A percentile compares a stretch with the other conserved stretches of the same genome.
Conservation (phyloP, 1,140 invertebrate genomes). For the Dufourea novaeangliae region DNA sequence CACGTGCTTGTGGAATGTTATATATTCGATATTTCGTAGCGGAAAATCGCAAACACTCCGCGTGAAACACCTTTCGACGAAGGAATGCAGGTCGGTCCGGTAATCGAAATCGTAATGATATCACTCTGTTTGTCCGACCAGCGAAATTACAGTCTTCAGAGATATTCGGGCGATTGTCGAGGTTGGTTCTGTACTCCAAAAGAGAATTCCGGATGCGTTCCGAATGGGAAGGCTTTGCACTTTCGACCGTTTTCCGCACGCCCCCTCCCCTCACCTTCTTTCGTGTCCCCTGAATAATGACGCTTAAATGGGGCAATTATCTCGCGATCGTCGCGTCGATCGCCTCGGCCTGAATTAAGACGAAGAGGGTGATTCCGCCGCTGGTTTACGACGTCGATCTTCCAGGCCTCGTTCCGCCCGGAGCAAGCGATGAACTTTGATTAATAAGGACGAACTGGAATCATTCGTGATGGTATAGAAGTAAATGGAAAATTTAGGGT, state of each 20-base stretch:
- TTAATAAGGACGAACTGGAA: not conserved
- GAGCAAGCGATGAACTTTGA: not conserved
- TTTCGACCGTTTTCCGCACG: not conserved
- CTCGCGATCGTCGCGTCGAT: slow-evolving; percentile 1
- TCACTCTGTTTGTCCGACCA: too few species aligned
- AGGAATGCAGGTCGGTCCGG: not conserved
- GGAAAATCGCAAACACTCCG: not conserved
- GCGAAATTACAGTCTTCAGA: too few species aligned
- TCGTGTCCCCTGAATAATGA: not conserved
- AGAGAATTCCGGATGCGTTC: not conserved
- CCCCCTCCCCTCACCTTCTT: not conserved
- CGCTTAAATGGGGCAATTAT: slow-evolving; percentile 19
- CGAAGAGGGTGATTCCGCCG: not conserved
- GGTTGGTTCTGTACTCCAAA: not conserved
- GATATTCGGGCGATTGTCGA: too few species aligned
- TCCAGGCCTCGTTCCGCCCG: not conserved
- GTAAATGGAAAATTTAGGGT: not conserved
- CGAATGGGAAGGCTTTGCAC: too few species aligned
- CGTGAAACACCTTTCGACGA: not conserved
- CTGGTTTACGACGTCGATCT: slow-evolving; percentile 25
- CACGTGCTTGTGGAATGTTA: slow-evolving; percentile 3
- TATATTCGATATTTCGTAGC: slow-evolving; percentile 17
- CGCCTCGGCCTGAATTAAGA: slow-evolving; percentile 5
- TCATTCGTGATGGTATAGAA: not conserved
- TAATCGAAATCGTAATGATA: slow-evolving; percentile 29